Conservation (phyloP, 2,797 vertebrate genomes). For the Danio albolineatus region DNA sequence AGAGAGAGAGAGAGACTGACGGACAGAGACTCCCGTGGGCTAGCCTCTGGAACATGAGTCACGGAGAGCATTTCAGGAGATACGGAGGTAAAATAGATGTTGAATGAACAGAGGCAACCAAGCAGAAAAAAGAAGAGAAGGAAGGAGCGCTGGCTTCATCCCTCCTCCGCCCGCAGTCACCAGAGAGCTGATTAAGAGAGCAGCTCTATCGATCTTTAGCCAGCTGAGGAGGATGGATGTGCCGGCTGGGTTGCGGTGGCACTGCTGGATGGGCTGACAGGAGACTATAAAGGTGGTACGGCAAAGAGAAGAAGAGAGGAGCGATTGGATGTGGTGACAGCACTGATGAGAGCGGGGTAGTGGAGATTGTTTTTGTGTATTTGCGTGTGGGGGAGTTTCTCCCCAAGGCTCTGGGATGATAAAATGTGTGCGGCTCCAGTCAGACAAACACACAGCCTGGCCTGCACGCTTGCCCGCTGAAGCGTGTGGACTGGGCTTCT, state of each 20-base stretch:
- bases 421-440: slow-evolving; percentile 71
- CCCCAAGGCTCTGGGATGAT: slow-evolving; percentile 73
- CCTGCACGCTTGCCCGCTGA: slow-evolving; percentile 65
- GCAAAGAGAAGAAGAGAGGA: slow-evolving; percentile 38
- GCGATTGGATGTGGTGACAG: slow-evolving; percentile 43
- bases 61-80: neutral
- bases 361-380: slow-evolving; percentile 44
- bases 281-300: slow-evolving; percentile 34
- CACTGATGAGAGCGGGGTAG: slow-evolving; percentile 14
- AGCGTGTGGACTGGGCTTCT: slow-evolving; percentile 77
- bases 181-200: slow-evolving; percentile 86
- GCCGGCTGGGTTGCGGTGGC: slow-evolving; percentile 73
- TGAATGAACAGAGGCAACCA: slow-evolving; percentile 60
- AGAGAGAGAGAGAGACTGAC: slow-evolving; percentile 3
- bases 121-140: slow-evolving; percentile 37
- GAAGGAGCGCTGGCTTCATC: slow-evolving; percentile 54
- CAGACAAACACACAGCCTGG: slow-evolving; percentile 60
- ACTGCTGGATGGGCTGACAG: slow-evolving; percentile 61
- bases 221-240: slow-evolving; percentile 81
- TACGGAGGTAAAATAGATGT: slow-evolving; percentile 40
- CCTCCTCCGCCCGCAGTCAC: slow-evolving; percentile 73
- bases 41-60: neutral
- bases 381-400: slow-evolving; percentile 58
- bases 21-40: neutral
- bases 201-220: slow-evolving; percentile 79